Percentiles rank a stretch among this genome's conserved stretches.
Conservation (phyloP, 2,113 vertebrate genomes). For the Nesoenas mayeri region DNA sequence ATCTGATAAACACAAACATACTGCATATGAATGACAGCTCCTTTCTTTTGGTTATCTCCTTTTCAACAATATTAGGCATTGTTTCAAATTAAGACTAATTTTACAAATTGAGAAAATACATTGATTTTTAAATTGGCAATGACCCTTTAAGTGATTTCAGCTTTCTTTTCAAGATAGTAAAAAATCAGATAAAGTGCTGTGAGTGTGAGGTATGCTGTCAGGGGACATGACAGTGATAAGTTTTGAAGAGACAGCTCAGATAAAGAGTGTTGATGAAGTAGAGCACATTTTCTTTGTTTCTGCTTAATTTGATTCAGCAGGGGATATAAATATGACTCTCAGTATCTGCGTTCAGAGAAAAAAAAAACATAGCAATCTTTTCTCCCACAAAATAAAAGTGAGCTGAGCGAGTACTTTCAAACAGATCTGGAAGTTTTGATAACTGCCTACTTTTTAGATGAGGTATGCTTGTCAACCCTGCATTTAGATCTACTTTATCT, state of each 20-base stretch:
- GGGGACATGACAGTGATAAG: not conserved
- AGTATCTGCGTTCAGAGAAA: not conserved
- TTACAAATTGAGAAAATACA: not conserved
- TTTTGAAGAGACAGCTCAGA: conserved; percentile 6
- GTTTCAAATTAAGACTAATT: not conserved
- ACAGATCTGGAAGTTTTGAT: not conserved
- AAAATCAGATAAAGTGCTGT: not conserved
- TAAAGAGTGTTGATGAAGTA: conserved; percentile 11
- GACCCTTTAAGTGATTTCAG: not conserved
- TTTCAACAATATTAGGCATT: not conserved
- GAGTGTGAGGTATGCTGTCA: not conserved
- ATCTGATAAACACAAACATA: not conserved
- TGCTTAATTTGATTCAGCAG: conserved; percentile 29
- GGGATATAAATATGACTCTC: not conserved
- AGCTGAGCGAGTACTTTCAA: not conserved
- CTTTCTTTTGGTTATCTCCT: not conserved
- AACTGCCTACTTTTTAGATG: not conserved
- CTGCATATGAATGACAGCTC: not conserved
- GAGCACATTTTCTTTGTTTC: conserved; percentile 39
- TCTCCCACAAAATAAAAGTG: not conserved
- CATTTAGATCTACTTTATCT: not conserved
- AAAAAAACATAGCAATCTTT: not conserved
- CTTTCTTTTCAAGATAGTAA: not conserved
- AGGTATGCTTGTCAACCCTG: not conserved
- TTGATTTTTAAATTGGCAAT: not conserved